These are phyloP conservation scores for Mesitornis unicolor DNA, from an alignment of 2,113 vertebrate species.

Conservation along the genomic window DNA sequence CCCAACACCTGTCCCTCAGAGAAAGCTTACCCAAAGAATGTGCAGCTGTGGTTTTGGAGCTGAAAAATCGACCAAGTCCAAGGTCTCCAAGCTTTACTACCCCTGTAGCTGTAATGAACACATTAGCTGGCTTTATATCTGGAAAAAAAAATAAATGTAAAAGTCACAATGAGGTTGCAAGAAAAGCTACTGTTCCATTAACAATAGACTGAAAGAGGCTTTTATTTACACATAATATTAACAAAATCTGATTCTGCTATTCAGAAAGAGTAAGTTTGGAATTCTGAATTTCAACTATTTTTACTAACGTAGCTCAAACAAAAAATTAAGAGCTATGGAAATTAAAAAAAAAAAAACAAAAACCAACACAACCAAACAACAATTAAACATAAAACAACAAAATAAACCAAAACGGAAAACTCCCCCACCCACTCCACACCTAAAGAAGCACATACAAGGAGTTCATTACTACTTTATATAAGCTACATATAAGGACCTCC, in stretches of 20 bases:
- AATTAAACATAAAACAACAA: too few species aligned
- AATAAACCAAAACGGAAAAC: background rate
- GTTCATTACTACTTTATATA: background rate
- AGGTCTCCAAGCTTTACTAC: constrained; percentile 97
- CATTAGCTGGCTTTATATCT: constrained; percentile 98
- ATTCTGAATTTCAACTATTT: background rate
- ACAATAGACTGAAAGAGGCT: background rate
- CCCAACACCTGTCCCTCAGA: background rate
- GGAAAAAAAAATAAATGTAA: background rate
- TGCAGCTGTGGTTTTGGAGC: constrained; percentile 95
- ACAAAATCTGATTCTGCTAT: background rate
- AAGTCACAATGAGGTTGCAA: background rate
- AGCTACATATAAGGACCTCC: background rate
- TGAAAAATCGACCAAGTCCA: constrained; percentile 95
- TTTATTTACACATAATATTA: background rate
- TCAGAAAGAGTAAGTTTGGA: background rate
- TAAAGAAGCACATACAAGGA: background rate
- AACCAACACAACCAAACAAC: too few species aligned
- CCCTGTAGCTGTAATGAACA: constrained; percentile 97
- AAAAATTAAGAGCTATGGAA: background rate
- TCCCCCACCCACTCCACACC: too few species aligned
- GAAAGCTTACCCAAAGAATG: constrained; percentile 89
- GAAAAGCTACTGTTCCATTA: background rate
- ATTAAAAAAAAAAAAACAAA: background rate
- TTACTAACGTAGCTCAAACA: background rate